A percentile compares a stretch with the other conserved stretches of the same genome.
phyloP scores from a whole-genome alignment of 35 echinoderm and acorn worm species.

The Heliocidaris tuberculata region DNA sequence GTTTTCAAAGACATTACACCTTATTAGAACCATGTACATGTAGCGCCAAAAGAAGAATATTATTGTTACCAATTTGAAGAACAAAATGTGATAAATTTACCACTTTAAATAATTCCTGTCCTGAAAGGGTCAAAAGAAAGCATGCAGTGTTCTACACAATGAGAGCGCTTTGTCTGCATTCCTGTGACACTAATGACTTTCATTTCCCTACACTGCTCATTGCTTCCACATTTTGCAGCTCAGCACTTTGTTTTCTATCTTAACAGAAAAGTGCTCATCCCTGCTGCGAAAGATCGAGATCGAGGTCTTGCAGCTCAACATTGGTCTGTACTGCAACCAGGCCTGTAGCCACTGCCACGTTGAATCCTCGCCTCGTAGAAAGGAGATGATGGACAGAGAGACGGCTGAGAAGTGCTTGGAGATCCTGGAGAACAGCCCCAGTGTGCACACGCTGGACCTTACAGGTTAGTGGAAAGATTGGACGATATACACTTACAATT shows the following conservation, averaged over 20 bases:
- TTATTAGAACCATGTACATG: too few relatives aligned
- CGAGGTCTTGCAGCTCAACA: slow-evolving; percentile 78
- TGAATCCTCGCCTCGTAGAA: slow-evolving; percentile 85
- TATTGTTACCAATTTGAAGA: too few relatives aligned
- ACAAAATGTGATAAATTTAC: too few relatives aligned
- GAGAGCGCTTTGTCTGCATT: too few relatives aligned
- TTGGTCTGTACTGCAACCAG: slow-evolving; percentile 95
- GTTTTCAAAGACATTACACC: too few relatives aligned
- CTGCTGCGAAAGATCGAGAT: slow-evolving; percentile 64
- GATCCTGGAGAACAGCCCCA: slow-evolving; percentile 72
- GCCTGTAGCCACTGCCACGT: slow-evolving; percentile 93
- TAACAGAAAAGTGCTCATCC: slow-evolving; percentile 46
- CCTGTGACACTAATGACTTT: too few relatives aligned
- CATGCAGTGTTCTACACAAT: too few relatives aligned
- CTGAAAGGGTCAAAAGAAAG: too few relatives aligned
- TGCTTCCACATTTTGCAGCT: too few relatives aligned
- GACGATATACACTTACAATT: not conserved
- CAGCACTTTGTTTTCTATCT: not conserved
- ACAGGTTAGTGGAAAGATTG: slow-evolving; percentile 58
- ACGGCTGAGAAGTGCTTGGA: slow-evolving; percentile 93
- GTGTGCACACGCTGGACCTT: slow-evolving; percentile 80
- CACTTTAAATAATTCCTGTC: too few relatives aligned
- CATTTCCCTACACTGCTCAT: too few relatives aligned
- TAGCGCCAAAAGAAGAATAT: too few relatives aligned
- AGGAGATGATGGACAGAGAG: slow-evolving; percentile 87